Evolutionary conservation across 2,888 invertebrate species (phyloP).

Genomic region (Drosophila macrospina): DNA sequence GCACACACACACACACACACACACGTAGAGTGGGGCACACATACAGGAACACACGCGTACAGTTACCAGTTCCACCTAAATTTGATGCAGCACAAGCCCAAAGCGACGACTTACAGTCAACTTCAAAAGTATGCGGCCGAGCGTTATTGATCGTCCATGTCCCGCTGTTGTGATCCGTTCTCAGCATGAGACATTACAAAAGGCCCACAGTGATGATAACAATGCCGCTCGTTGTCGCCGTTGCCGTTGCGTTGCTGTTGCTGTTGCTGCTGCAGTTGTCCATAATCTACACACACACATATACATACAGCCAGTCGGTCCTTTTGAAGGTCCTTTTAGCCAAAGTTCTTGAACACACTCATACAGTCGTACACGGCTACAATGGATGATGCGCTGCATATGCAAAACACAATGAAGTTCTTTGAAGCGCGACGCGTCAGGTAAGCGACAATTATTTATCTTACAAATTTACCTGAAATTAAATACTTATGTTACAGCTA

Average conservation of each 20-base stretch:
- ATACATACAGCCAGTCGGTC: slow-evolving; percentile 51
- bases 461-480: slow-evolving; percentile 81
- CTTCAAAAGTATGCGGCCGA: slow-evolving; percentile 69
- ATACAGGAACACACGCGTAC: slow-evolving; percentile 7
- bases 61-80: slow-evolving; percentile 69
- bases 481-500: slow-evolving; percentile 61
- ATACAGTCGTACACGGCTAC: slow-evolving; percentile 24
- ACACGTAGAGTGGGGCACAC: not conserved
- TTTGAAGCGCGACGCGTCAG: slow-evolving; percentile 74
- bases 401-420: slow-evolving; percentile 80
- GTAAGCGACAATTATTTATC: slow-evolving; percentile 80
- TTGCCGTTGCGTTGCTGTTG: slow-evolving; percentile 15
- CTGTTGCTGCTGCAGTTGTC: slow-evolving; percentile 40
- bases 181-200: slow-evolving; percentile 72
- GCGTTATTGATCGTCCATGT: slow-evolving; percentile 75
- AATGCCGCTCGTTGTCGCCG: slow-evolving; percentile 67
- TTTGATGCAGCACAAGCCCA: slow-evolving; percentile 63
- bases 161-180: slow-evolving; percentile 81
- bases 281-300: slow-evolving; percentile 57
- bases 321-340: slow-evolving; percentile 70
- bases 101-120: slow-evolving; percentile 32
- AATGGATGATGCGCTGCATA: slow-evolving; percentile 52
- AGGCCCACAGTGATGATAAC: slow-evolving; percentile 51
- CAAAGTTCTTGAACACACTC: slow-evolving; percentile 50
- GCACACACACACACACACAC: slow-evolving; percentile 35